A percentile compares a stretch with the other conserved stretches of the same genome.
These are phyloP conservation scores for Neodontobutis hainanensis DNA, from an alignment of 2,113 vertebrate species.

Conservation along the genomic window DNA sequence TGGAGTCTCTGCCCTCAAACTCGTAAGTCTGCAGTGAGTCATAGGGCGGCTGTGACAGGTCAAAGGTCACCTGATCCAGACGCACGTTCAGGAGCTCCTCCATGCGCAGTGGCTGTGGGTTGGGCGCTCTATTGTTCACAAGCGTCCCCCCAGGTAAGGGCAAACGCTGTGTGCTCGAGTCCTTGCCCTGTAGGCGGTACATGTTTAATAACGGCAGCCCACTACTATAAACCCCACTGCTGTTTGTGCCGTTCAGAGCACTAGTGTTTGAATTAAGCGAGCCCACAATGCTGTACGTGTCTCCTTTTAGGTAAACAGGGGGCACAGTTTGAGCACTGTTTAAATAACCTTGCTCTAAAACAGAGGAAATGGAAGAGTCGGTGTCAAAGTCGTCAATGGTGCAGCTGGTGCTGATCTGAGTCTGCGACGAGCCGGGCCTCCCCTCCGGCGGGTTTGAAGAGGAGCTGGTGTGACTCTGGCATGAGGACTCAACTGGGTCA, in stretches of 20 bases:
- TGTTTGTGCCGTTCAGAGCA: slow-evolving; percentile 42
- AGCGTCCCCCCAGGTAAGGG: slow-evolving; percentile 53
- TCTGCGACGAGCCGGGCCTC: slow-evolving; percentile 56
- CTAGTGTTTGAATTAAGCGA: slow-evolving; percentile 62
- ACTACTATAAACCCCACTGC: slow-evolving; percentile 43
- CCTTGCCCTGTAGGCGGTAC: slow-evolving; percentile 60
- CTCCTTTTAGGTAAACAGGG: slow-evolving; percentile 33
- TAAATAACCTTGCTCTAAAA: slow-evolving; percentile 58
- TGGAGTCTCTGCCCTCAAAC: slow-evolving; percentile 85
- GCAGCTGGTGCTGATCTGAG: slow-evolving; percentile 65
- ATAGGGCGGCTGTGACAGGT: slow-evolving; percentile 87
- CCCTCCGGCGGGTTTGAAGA: slow-evolving; percentile 58
- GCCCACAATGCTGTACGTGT: slow-evolving; percentile 74
- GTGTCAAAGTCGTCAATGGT: slow-evolving; percentile 65
- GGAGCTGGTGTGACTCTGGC: slow-evolving; percentile 60
- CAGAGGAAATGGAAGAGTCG: slow-evolving; percentile 62
- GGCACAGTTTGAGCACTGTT: slow-evolving; percentile 25
- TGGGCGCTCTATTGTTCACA: slow-evolving; percentile 30
- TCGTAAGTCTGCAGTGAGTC: slow-evolving; percentile 91
- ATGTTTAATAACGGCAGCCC: slow-evolving; percentile 58
- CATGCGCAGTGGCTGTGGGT: slow-evolving; percentile 74
- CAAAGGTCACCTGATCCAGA: slow-evolving; percentile 83
- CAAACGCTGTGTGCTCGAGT: slow-evolving; percentile 50
- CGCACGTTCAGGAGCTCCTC: slow-evolving; percentile 85
- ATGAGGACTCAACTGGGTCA: slow-evolving; percentile 48